These are phyloP conservation scores for Hydractinia echinata DNA, from an alignment of 30 jellyfish, hydroid and myxozoan genomes.

Conservation along the genomic window DNA sequence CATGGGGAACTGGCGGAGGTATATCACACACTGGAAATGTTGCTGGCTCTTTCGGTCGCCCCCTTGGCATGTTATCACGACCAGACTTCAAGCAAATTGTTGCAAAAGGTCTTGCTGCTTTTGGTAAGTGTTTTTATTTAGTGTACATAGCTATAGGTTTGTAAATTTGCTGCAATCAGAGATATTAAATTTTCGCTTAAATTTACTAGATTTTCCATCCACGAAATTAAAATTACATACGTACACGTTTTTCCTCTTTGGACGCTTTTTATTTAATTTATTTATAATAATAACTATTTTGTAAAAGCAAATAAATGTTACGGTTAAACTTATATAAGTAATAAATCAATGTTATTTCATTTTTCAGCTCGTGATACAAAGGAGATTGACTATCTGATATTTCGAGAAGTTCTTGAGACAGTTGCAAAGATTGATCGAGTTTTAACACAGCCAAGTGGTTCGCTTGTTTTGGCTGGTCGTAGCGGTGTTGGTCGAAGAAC, in stretches of 20 bases:
- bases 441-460: slow-evolving; percentile 84
- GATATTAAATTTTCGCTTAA: no score
- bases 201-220: no score
- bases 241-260: no score
- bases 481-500: slow-evolving; percentile 89
- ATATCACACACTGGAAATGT: slow-evolving; percentile 61
- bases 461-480: slow-evolving; percentile 87
- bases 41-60: slow-evolving; percentile 69
- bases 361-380: slow-evolving; percentile 82
- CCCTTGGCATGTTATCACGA: slow-evolving; percentile 62
- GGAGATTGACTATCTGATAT: slow-evolving; percentile 65
- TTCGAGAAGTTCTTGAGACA: slow-evolving; percentile 70
- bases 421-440: slow-evolving; percentile 70
- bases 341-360: not conserved
- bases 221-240: no score
- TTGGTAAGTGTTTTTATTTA: slow-evolving; percentile 50
- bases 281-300: not conserved
- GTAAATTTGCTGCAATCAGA: no score
- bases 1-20: slow-evolving; percentile 87
- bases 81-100: slow-evolving; percentile 73
- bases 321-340: not conserved
- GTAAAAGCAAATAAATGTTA: not conserved
- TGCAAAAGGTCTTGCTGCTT: slow-evolving; percentile 69
- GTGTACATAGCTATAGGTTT: not conserved
- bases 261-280: not conserved